Percentiles rank a stretch among this genome's conserved stretches.
Conservation (phyloP, 2,888 invertebrate genomes). For the Andrena minutula region DNA sequence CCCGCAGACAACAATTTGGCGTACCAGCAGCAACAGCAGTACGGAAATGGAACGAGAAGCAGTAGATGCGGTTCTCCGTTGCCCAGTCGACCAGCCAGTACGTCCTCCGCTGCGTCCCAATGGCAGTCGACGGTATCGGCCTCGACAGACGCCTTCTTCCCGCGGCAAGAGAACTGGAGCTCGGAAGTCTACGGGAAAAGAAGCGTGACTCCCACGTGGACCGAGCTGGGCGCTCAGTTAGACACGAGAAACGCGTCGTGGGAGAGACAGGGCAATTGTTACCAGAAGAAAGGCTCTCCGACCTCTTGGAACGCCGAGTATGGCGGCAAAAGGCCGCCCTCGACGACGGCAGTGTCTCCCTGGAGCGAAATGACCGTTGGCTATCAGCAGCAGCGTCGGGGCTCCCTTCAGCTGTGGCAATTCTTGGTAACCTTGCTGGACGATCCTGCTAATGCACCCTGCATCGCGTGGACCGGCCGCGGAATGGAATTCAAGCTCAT, state of each 20-base stretch:
- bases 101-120: constrained; percentile 76
- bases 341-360: constrained; percentile 70
- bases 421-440: constrained; percentile 94
- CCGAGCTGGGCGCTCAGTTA: constrained; percentile 78
- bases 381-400: constrained; percentile 88
- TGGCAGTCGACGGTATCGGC: constrained; percentile 72
- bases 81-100: constrained; percentile 77
- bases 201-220: constrained; percentile 80
- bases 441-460: constrained; percentile 90
- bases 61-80: constrained; percentile 73
- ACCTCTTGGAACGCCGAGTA: constrained; percentile 79
- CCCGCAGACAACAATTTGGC: constrained; percentile 58
- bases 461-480: constrained; percentile 97
- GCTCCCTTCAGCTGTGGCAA: constrained; percentile 97
- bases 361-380: constrained; percentile 80
- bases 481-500: constrained; percentile 98
- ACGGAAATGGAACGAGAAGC: constrained; percentile 68
- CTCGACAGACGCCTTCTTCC: constrained; percentile 61
- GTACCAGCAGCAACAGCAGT: constrained; percentile 76
- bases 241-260: constrained; percentile 76
- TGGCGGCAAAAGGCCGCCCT: constrained; percentile 73
- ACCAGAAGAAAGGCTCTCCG: constrained; percentile 78
- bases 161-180: constrained; percentile 75
- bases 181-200: constrained; percentile 73
- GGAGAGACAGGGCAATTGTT: constrained; percentile 77